A percentile compares a stretch with the other conserved stretches of the same genome.
Evolutionary conservation across 1,140 invertebrate genomes (phyloP).

Genomic region (Brachionus asplanchnoidis): DNA sequence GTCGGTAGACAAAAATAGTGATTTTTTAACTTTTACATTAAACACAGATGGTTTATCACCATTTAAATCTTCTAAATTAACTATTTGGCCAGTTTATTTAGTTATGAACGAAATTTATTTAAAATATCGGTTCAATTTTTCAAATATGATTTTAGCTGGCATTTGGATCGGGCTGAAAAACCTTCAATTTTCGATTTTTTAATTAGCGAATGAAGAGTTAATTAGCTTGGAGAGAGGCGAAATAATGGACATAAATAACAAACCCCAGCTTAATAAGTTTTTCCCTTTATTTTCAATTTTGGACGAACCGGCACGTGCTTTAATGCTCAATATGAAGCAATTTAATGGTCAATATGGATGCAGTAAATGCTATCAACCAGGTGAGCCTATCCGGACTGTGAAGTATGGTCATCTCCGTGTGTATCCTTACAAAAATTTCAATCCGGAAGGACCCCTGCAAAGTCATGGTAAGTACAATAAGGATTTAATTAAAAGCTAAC

Average conservation of each 20-base stretch:
- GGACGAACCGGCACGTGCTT: not conserved
- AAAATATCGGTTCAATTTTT: not conserved
- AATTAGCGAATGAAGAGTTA: not conserved
- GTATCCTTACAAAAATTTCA: not conserved
- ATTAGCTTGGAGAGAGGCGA: not conserved
- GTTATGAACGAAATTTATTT: not conserved
- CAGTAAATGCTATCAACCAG: not conserved
- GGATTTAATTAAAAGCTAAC: not conserved
- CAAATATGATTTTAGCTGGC: conserved; percentile 2
- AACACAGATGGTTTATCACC: not conserved
- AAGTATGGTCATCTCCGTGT: not conserved
- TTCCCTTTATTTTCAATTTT: not conserved
- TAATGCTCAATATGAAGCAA: not conserved
- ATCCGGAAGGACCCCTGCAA: not conserved
- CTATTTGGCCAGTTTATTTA: conserved; percentile 3
- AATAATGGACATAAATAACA: not conserved
- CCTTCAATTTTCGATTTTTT: not conserved
- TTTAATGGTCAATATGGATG: not conserved
- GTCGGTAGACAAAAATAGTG: not conserved
- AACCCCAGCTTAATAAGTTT: not conserved
- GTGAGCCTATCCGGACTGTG: not conserved
- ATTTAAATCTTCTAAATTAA: not conserved
- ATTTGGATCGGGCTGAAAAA: not conserved
- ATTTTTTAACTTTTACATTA: not conserved
- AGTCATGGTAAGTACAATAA: not conserved